phyloP scores from a whole-genome alignment of 2,797 vertebrate genomes.

The Dromococcyx pavoninus region DNA sequence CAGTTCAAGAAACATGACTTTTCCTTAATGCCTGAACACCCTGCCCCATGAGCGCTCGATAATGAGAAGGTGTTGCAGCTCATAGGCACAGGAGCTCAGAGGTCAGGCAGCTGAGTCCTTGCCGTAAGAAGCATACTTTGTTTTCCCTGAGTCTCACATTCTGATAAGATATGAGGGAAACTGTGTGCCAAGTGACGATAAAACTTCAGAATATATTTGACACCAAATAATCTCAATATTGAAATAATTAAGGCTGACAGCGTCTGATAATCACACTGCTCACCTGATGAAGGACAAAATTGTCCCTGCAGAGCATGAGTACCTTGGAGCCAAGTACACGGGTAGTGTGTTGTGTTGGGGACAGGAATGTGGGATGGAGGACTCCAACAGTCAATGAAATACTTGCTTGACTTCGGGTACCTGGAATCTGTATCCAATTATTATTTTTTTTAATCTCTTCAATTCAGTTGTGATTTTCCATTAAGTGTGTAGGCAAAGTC shows the following conservation, averaged over 20 bases:
- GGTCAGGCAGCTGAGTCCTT: neutral
- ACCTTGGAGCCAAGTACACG: accelerated
- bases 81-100: neutral
- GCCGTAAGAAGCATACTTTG: neutral
- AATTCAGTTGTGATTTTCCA: neutral
- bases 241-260: neutral
- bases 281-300: accelerated
- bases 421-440: neutral
- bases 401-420: neutral
- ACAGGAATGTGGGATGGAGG: neutral
- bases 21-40: accelerated
- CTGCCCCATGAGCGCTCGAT: neutral
- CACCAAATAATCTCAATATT: neutral
- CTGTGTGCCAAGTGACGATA: neutral
- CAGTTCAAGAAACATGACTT: neutral
- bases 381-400: neutral
- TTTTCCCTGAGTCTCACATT: neutral
- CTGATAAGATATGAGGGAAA: neutral
- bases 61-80: neutral
- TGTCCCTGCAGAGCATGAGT: accelerated
- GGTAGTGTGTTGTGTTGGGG: neutral
- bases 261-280: neutral
- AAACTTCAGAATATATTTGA: neutral
- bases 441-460: neutral
- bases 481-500: neutral